A percentile compares a stretch with the other conserved stretches of the same genome.
Evolutionary conservation across 2,888 invertebrate genomes (phyloP).

Genomic region (Eumerus sabulonum): DNA sequence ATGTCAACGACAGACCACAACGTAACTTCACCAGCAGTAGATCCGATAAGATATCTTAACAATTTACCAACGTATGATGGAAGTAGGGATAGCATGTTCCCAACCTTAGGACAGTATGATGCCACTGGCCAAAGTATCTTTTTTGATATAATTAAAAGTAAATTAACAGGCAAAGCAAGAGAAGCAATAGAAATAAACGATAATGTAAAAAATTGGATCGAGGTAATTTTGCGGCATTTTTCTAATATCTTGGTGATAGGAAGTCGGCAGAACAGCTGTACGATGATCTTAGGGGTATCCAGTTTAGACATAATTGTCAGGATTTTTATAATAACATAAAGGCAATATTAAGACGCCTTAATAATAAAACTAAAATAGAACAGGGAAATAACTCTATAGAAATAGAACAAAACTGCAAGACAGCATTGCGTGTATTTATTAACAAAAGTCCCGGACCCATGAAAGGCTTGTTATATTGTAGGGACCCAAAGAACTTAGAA

Average conservation of each 20-base stretch:
- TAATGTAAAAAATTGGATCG: background rate
- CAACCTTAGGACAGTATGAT: background rate
- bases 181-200: conserved; percentile 9
- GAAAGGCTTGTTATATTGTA: conserved; percentile 44
- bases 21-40: no score
- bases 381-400: background rate
- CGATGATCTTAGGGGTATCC: conserved; percentile 14
- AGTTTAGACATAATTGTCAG: conserved; percentile 14
- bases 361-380: background rate
- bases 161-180: conserved; percentile 1
- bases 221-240: background rate
- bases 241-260: conserved; percentile 1
- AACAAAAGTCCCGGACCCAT: conserved; percentile 47
- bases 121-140: conserved; percentile 4
- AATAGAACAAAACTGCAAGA: background rate
- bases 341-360: background rate
- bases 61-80: no score
- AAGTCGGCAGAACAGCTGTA: conserved; percentile 11
- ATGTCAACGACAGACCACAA: no score
- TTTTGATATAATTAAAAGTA: background rate
- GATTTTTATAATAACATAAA: conserved; percentile 11
- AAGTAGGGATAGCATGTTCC: no score
- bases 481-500: conserved; percentile 50
- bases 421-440: conserved; percentile 44
- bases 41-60: no score